phyloP scores from a whole-genome alignment of 30 jellyfish, hydroid and myxozoan species.

The Cassiopea xamachana region DNA sequence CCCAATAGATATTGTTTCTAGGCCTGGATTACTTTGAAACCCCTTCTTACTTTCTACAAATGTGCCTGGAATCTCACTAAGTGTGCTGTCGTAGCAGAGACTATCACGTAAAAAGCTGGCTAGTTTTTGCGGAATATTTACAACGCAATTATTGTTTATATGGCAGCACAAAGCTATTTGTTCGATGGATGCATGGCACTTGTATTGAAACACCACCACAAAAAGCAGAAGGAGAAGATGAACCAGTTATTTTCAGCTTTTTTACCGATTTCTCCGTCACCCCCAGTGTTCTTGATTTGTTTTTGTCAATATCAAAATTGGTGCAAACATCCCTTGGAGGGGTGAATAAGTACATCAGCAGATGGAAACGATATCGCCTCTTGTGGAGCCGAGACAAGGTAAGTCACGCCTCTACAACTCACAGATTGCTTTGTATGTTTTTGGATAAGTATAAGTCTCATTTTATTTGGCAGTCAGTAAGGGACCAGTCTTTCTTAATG shows the following conservation, averaged over 20 bases:
- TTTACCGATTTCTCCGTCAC: constrained; percentile 89
- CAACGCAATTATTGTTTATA: not conserved
- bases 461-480: no score
- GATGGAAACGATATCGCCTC: constrained; percentile 88
- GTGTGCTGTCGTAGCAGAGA: no score
- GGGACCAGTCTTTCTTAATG: no score
- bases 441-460: no score
- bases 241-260: constrained; percentile 88
- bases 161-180: constrained; percentile 87
- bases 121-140: not conserved
- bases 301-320: constrained; percentile 74
- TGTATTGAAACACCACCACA: constrained; percentile 98
- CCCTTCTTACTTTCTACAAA: no score
- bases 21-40: no score
- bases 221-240: constrained; percentile 88
- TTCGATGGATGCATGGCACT: constrained; percentile 99
- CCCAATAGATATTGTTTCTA: no score
- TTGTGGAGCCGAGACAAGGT: constrained; percentile 96
- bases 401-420: no score
- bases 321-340: constrained; percentile 87
- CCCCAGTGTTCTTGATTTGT: constrained; percentile 83
- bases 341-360: constrained; percentile 77
- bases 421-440: no score
- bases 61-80: no score
- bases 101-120: no score